phyloP scores from a whole-genome alignment of 2,888 invertebrate species.

The Clostera curtula region DNA sequence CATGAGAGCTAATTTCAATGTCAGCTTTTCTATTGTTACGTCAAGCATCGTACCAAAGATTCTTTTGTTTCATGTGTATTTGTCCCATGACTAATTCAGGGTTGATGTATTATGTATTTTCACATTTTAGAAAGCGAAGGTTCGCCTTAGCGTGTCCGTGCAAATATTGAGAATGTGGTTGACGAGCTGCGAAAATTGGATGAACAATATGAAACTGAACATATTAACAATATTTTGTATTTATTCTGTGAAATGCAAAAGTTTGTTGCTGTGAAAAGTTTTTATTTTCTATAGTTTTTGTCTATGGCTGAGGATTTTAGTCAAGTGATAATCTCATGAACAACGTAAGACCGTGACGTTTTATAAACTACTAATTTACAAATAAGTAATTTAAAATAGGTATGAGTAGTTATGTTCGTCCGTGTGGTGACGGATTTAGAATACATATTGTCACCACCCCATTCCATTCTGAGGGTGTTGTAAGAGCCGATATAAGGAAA shows the following conservation, averaged over 20 bases:
- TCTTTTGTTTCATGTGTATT: slow-evolving; percentile 20
- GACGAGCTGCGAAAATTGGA: slow-evolving; percentile 39
- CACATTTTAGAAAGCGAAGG: slow-evolving; percentile 71
- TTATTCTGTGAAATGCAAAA: slow-evolving; percentile 19
- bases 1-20: slow-evolving; percentile 20
- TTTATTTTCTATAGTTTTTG: slow-evolving; percentile 4
- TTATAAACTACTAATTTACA: too few species aligned
- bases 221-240: too few species aligned
- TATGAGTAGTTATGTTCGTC: too few species aligned
- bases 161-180: slow-evolving; percentile 30
- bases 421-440: too few species aligned
- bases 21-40: slow-evolving; percentile 30
- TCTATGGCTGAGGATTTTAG: too few species aligned
- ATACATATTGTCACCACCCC: too few species aligned
- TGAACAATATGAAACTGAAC: slow-evolving; percentile 24
- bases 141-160: slow-evolving; percentile 56
- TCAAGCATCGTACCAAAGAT: slow-evolving; percentile 27
- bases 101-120: slow-evolving; percentile 42
- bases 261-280: slow-evolving; percentile 4
- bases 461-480: too few species aligned
- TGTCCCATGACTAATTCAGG: slow-evolving; percentile 38
- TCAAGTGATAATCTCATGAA: too few species aligned
- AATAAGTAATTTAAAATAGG: too few species aligned
- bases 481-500: too few species aligned
- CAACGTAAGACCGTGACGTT: too few species aligned